Percentiles rank a stretch among this genome's conserved stretches.
Conservation (phyloP, 1,140 invertebrate species). For the Micrasema minimum region DNA sequence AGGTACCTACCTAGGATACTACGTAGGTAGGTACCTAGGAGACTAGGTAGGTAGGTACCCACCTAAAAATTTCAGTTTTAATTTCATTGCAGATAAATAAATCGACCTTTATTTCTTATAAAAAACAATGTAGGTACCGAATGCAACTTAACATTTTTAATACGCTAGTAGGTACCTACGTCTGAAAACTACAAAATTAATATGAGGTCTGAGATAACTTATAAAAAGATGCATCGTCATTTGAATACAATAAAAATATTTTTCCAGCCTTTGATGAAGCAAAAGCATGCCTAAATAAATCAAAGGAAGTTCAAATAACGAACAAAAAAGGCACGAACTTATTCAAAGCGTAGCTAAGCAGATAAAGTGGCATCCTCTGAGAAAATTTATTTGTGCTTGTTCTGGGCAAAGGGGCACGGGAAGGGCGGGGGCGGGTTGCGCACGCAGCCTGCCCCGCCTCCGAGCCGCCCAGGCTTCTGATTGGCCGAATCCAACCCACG, state of each 20-base stretch:
- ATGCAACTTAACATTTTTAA: no score
- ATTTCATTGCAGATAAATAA: no score
- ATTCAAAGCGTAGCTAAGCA: constrained; percentile 1
- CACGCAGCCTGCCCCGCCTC: constrained; percentile 16
- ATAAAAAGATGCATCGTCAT: background rate
- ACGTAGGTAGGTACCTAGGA: no score
- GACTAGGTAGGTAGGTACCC: no score
- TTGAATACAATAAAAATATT: background rate
- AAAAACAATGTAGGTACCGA: no score
- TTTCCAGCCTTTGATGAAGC: background rate
- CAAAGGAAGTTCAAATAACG: background rate
- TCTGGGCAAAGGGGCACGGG: background rate
- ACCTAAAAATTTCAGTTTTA: no score
- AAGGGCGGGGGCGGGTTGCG: constrained; percentile 5
- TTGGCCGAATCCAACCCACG: constrained; percentile 29
- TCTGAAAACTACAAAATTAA: background rate
- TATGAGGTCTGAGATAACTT: background rate
- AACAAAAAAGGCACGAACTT: constrained; percentile 12
- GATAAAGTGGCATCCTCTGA: constrained; percentile 12
- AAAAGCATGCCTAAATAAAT: background rate
- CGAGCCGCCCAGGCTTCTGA: constrained; percentile 20
- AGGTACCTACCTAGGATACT: no score
- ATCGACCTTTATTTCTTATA: no score
- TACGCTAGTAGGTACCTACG: no score
- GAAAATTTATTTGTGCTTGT: constrained; percentile 6